Evolutionary conservation across 1,140 invertebrate genomes (phyloP), one percentile per base, ranked within the genome.

Genomic region (Daktulosphaira vitifoliae): DNA sequence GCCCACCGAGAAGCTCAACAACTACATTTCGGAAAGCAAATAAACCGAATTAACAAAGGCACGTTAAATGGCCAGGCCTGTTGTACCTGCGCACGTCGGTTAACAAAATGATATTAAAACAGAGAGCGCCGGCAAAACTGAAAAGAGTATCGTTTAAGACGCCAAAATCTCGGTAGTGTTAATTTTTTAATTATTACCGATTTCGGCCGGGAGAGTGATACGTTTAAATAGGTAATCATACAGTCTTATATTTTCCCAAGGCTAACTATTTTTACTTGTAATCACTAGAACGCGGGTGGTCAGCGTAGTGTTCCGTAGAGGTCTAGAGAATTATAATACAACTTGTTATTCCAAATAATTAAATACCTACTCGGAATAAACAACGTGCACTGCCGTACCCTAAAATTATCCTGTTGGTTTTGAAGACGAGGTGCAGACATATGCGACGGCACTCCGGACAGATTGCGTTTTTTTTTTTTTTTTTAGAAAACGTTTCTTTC

Each of bases 261-360:
- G 54, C 23, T 20, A n/a, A 26, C 39, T 5, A 25, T 23, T 59
- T 5, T 33, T 25, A 59, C 42, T 23, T 59, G 8, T 18, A 23
- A 59, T 59, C 54, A 18, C 38, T 16, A 16, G 26, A 46, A 59
- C 54, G 54, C 54, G 54, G 54, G 54, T 59, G 54, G 54, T 59
- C 54, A 59, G 18, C 5, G 16, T 56, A 42, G 3, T 11, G n/a
- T 15, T 7, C 22, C 22, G 5, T 52, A 23, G 33, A 13, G 52
- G 52, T 38, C 52, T n/a, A 33, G 29, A 11, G 5, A 33, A 11
- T 33, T 6, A 11, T 33, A 33, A 6, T 33, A 38, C 26, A 44
- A 59, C 54, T 59, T 23, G 54, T 59, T 59, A 59, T 59, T 54
- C 22, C 20, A 23, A 59, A 59, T 52, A 56, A 25, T 59, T 25